Percentiles rank a stretch among this genome's conserved stretches.
Conservation (phyloP, 37 sponge, comb jelly and placozoan species). For the Cliona cf. orientalis region DNA sequence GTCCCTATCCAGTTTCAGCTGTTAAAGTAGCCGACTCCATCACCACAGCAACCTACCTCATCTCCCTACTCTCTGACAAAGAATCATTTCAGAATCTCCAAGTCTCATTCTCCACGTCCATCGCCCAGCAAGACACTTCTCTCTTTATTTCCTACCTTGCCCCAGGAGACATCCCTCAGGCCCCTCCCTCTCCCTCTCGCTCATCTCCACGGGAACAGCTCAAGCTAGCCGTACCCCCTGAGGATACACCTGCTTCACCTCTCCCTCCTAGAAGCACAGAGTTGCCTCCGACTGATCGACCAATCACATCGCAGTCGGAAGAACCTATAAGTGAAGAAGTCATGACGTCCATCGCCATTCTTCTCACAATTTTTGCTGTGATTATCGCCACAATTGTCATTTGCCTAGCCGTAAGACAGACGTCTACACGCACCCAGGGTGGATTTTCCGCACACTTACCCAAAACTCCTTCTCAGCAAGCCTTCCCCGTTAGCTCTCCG, state of each 20-base stretch:
- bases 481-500: neutral
- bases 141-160: slow-evolving; percentile 18
- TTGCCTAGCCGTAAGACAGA: slow-evolving; percentile 36
- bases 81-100: slow-evolving; percentile 30
- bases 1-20: slow-evolving; percentile 41
- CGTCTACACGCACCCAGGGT: neutral
- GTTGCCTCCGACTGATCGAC: neutral
- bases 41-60: slow-evolving; percentile 10
- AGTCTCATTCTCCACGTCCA: slow-evolving; percentile 26
- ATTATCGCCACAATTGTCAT: slow-evolving; percentile 27
- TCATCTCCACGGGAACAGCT: no score
- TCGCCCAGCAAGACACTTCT: slow-evolving; percentile 42
- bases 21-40: neutral
- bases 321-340: neutral
- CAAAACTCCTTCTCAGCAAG: neutral
- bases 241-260: neutral
- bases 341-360: neutral
- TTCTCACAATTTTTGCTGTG: slow-evolving; percentile 10
- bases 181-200: neutral
- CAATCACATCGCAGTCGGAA: no score
- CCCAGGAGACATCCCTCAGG: neutral
- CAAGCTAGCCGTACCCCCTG: no score
- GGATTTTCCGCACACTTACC: slow-evolving; percentile 48
- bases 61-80: slow-evolving; percentile 49
- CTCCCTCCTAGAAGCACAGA: no score